Evolutionary conservation across 2,797 vertebrate species (phyloP), one percentile per base, ranked within the genome.

Genomic region (Microctenopoma steveboyesi): DNA sequence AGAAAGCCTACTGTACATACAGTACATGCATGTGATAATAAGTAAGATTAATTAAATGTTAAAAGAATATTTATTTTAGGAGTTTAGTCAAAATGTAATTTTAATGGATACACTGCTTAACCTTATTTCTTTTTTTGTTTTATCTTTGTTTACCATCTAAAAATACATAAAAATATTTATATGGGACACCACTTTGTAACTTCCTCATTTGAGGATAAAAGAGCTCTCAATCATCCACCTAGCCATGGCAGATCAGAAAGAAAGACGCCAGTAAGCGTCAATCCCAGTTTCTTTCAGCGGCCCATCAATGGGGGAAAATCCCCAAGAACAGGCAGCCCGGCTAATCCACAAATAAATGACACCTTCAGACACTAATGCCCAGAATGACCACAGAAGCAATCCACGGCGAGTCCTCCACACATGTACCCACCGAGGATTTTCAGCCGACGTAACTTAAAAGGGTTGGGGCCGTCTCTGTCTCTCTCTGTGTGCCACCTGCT

Each of bases 321-420:
- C 90, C 81, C 83, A 87, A 83, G 90, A 92, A 89, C 92, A 84
- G 87, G 78, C 87, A 82, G 84, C 74, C 86, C 71, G 75, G 82
- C 88, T 93, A 94, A 94, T 94, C 93, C 90, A 74, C 72, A 22
- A 80, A 91, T 93, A 92, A 94, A 92, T 91, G 90, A 92, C 84
- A 91, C 91, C 91, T 92, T 86, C 77, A 91, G 88, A 85, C 83
- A 78, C 87, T 91, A 93, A 92, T 91, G 88, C 91, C 90, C 89
- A 88, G 88, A 88, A 83, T 90, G 87, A 90, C 89, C 91, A 86
- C 75, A 89, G 86, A 92, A 86, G 89, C 88, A 78, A 87, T 87
- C 85, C 67, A 25, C 45, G 39, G 81, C 68, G 57, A 74, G 88
- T 88, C 84, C 88, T 85, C 75, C 85, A 83, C 83, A 85, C 84